Evolutionary conservation across 2,113 vertebrate genomes (phyloP), one percentile per base, ranked within the genome.

Genomic region (Hippoglossus stenolepis): DNA sequence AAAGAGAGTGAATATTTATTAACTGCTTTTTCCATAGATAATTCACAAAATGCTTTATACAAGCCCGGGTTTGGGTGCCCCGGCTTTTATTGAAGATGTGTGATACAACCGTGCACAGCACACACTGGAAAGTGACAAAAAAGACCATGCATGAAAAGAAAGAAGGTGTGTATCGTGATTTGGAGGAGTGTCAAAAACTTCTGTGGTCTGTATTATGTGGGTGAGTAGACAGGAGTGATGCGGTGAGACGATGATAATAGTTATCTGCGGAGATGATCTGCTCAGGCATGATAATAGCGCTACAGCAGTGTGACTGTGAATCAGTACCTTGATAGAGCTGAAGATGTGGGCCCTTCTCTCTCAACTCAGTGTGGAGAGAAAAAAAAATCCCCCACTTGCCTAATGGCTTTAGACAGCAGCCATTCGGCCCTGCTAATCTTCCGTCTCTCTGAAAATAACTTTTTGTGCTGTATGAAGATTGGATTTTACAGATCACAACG

Each of bases 401-500:
- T 93, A 94, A 94, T 93, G 93, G 91, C 87, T 94, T 92, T 87
- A 94, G 93, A 94, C 93, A 91, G 93, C 93, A 93, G 87, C 91
- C 92, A 93, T 91, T 95, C 91, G 91, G 90, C 87, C 85, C 85
- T 87, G 91, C 92, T 94, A 94, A 94, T 94, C 94, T 92, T 86
- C 89, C 81, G 89, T 90, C 90, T 92, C 90, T 94, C 88, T 91
- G 91, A 92, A 95, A 94, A 95, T 94, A 94, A 94, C 93, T 93
- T 93, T 93, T 90, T 90, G 92, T 91, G 90, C 94, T 91, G 90
- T 94, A 91, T 92, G 93, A 94, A 95, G 94, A 95, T 95, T 95
- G 94, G 94, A 95, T 95, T 94, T 94, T 94, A 95, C 93, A 95
- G 93, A 95, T 95, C 94, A 92, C 90, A 94, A 94, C 93, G 90